Percentiles rank a stretch among this genome's conserved stretches.
Conservation (phyloP, 1,140 invertebrate genomes). For the Sitobion miscanthi region DNA sequence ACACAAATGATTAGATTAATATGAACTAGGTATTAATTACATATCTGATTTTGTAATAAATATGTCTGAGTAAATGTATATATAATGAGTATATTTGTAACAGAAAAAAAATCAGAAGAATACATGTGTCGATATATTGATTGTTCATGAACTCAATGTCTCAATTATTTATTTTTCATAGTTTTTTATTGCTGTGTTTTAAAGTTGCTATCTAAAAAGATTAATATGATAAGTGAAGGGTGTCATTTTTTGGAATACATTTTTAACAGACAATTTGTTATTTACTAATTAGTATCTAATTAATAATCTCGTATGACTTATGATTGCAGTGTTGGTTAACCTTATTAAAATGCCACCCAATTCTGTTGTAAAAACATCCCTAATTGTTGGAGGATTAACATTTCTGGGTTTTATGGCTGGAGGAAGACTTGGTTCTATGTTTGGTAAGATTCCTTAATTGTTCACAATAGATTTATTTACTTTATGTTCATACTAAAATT, state of each 20-base stretch:
- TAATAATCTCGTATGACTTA: neutral
- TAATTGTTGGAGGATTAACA: constrained; percentile 45
- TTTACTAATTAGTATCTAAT: neutral
- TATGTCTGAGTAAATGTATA: too few species aligned
- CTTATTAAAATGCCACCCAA: constrained; percentile 25
- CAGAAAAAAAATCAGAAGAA: neutral
- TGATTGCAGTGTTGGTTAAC: neutral
- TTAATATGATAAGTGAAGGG: neutral
- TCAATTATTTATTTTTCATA: neutral
- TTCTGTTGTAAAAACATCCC: neutral
- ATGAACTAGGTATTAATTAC: too few species aligned
- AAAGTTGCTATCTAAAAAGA: neutral
- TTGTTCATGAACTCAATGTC: too few species aligned
- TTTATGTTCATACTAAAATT: neutral
- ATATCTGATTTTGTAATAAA: too few species aligned
- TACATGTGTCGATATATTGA: neutral
- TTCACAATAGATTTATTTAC: neutral
- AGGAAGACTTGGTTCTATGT: constrained; percentile 50
- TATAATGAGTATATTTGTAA: too few species aligned
- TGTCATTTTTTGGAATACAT: neutral
- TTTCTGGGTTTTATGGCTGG: constrained; percentile 49
- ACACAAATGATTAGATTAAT: too few species aligned
- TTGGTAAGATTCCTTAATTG: constrained; percentile 19
- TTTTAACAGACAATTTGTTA: neutral
- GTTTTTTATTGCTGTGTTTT: too few species aligned